These are phyloP conservation scores for Oxyscelio sp. DNA, from an alignment of 2,888 invertebrate genomes.

Conservation along the genomic window DNA sequence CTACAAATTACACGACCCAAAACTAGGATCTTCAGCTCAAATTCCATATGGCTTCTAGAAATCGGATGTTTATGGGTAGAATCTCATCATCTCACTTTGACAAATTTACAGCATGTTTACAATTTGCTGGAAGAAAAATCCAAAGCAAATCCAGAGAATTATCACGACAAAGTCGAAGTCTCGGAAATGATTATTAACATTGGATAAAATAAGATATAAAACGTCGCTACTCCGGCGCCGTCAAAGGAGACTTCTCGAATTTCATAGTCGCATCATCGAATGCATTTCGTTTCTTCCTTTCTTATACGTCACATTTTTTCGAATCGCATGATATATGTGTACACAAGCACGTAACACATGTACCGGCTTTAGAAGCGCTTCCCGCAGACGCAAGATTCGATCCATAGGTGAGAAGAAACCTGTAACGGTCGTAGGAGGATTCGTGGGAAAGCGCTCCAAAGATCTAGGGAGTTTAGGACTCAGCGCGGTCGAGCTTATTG, in stretches of 20 bases:
- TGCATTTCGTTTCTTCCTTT: conserved; percentile 51
- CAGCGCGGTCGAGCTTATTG: conserved; percentile 80
- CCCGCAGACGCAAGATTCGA: conserved; percentile 67
- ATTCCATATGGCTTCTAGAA: no score
- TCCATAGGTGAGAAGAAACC: conserved; percentile 83
- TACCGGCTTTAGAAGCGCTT: conserved; percentile 62
- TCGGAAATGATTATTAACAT: conserved; percentile 51
- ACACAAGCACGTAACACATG: conserved; percentile 63
- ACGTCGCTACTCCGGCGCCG: conserved; percentile 28
- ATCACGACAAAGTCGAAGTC: conserved; percentile 29
- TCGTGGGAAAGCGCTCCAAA: conserved; percentile 84
- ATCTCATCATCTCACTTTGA: conserved; percentile 52
- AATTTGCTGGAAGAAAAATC: conserved; percentile 1
- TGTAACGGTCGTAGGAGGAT: conserved; percentile 86
- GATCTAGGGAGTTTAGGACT: conserved; percentile 79
- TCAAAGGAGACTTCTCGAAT: conserved; percentile 69
- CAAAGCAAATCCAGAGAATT: conserved; percentile 19
- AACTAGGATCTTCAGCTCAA: no score
- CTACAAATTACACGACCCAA: no score
- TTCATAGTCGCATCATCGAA: conserved; percentile 63
- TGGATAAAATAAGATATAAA: conserved; percentile 49
- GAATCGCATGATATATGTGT: conserved; percentile 49
- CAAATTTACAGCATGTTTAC: conserved; percentile 51
- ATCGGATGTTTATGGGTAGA: no score
- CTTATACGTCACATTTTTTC: conserved; percentile 46